phyloP scores from a whole-genome alignment of 2,888 invertebrate species.

The Tetropium fuscum region DNA sequence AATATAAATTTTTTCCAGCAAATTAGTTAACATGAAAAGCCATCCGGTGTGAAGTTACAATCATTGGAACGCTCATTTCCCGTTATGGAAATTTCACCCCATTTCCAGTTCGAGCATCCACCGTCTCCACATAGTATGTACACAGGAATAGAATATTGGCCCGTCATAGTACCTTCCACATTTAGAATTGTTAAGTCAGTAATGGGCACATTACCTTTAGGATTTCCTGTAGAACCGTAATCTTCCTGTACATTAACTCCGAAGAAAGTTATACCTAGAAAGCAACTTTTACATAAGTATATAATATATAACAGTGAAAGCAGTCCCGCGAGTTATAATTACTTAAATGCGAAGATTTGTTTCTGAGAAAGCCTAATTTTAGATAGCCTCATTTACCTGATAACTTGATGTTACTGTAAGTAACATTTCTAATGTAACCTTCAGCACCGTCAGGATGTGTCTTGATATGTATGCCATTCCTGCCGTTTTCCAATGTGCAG shows the following conservation, averaged over 20 bases:
- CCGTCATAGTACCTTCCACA: conserved; percentile 37
- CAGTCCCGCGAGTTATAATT: no score
- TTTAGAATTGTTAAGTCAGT: conserved; percentile 28
- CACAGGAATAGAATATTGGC: conserved; percentile 29
- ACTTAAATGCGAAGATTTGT: no score
- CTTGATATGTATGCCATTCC: conserved; percentile 46
- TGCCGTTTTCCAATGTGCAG: conserved; percentile 36
- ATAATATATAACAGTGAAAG: no score
- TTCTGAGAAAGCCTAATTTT: no score
- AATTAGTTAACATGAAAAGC: conserved; percentile 34
- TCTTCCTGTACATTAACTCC: conserved; percentile 45
- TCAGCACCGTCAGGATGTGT: conserved; percentile 41
- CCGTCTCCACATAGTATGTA: conserved; percentile 41
- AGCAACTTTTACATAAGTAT: no score
- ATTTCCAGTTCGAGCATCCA: conserved; percentile 39
- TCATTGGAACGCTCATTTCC: conserved; percentile 30
- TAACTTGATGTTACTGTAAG: conserved; percentile 40
- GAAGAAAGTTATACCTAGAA: conserved; percentile 38
- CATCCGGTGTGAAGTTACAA: conserved; percentile 41
- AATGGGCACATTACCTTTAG: conserved; percentile 43
- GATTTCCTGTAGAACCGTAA: conserved; percentile 35
- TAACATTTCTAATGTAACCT: conserved; percentile 38
- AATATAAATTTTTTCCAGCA: no score
- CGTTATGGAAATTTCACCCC: conserved; percentile 29
- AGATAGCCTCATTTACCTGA: conserved; percentile 28